Conservation (phyloP, 2,797 vertebrate species). For the Podargus strigoides region DNA sequence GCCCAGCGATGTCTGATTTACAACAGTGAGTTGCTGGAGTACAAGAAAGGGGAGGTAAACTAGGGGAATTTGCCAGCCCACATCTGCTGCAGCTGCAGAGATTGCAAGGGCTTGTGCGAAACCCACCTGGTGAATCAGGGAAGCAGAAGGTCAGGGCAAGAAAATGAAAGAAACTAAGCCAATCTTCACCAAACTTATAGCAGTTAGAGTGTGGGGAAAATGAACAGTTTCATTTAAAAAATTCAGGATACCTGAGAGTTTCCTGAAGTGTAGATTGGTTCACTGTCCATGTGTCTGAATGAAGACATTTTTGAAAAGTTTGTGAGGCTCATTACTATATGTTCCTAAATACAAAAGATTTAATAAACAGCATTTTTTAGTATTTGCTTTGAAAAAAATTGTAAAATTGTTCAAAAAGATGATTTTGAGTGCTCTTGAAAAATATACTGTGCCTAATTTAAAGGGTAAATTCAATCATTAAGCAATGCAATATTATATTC, state of each 20-base stretch:
- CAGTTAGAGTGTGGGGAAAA: not conserved
- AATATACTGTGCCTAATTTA: not conserved
- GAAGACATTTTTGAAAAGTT: not conserved
- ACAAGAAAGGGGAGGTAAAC: not conserved
- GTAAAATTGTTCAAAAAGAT: not conserved
- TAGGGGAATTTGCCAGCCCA: not conserved
- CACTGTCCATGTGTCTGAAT: not conserved
- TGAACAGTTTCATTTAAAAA: not conserved
- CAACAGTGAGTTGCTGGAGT: not conserved
- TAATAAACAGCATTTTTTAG: not conserved
- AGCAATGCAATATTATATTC: not conserved
- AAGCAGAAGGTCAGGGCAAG: not conserved
- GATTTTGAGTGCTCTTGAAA: not conserved
- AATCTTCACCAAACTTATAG: not conserved
- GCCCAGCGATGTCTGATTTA: not conserved
- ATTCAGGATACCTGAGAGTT: not conserved
- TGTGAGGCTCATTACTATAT: not conserved
- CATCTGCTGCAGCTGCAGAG: not conserved
- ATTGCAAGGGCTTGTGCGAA: not conserved
- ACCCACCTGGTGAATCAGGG: conserved; percentile 3
- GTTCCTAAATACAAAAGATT: not conserved
- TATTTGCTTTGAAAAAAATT: not conserved
- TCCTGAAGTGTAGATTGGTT: not conserved
- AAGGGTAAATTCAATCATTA: not conserved
- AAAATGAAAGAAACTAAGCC: not conserved